phyloP scores from a whole-genome alignment of 2,113 vertebrate species.

The Caranx melampygus region DNA sequence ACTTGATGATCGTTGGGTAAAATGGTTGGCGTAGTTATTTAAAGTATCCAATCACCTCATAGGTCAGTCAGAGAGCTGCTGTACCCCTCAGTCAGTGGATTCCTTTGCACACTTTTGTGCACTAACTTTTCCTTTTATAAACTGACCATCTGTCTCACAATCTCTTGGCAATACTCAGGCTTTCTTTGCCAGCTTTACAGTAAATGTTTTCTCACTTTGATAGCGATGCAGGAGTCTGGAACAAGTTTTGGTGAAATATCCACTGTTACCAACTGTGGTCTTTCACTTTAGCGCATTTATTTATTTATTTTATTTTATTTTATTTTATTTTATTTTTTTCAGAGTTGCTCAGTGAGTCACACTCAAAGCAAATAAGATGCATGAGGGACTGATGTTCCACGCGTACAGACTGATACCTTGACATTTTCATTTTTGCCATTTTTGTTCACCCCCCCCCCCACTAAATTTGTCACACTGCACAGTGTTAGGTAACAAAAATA shows the following conservation, averaged over 20 bases:
- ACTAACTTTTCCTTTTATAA: slow-evolving; percentile 65
- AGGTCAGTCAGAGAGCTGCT: slow-evolving; percentile 5
- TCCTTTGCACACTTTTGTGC: slow-evolving; percentile 29
- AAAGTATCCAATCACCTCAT: neutral
- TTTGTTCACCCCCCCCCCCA: neutral
- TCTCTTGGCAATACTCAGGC: slow-evolving; percentile 59
- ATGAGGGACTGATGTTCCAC: slow-evolving; percentile 28
- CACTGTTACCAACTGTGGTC: slow-evolving; percentile 56
- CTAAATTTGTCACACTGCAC: slow-evolving; percentile 26
- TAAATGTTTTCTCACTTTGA: slow-evolving; percentile 74
- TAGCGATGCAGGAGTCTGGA: slow-evolving; percentile 44
- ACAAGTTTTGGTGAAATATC: slow-evolving; percentile 54
- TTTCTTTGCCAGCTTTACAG: slow-evolving; percentile 71
- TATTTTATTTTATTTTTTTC: neutral
- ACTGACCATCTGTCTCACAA: slow-evolving; percentile 76
- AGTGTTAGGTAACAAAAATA: slow-evolving; percentile 20
- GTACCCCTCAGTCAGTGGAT: slow-evolving; percentile 16
- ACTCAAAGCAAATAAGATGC: slow-evolving; percentile 41
- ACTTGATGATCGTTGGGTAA: neutral
- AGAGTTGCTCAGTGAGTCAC: slow-evolving; percentile 50
- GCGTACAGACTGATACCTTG: slow-evolving; percentile 19
- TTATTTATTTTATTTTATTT: slow-evolving; percentile 15
- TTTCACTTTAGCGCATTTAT: slow-evolving; percentile 39
- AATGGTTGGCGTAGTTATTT: neutral
- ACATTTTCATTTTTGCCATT: slow-evolving; percentile 8